Evolutionary conservation across 1,140 invertebrate genomes (phyloP).

Genomic region (Bombus difficillimus): DNA sequence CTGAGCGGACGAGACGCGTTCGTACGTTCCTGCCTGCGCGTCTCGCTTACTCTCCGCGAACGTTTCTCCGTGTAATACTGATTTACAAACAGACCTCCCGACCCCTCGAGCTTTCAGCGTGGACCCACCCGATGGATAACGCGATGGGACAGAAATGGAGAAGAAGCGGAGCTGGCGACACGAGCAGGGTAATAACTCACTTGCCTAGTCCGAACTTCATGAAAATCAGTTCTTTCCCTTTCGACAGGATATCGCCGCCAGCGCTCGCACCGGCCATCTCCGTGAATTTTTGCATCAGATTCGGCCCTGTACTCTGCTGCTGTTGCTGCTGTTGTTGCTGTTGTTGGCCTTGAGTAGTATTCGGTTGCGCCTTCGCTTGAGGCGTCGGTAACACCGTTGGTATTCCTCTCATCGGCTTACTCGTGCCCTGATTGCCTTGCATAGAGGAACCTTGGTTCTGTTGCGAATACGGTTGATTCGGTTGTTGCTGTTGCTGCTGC

Average conservation of each 20-base stretch:
- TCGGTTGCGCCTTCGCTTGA: conserved; percentile 77
- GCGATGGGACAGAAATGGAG: not conserved
- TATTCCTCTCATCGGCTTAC: conserved; percentile 82
- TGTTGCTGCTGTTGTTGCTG: conserved; percentile 78
- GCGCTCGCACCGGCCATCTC: conserved; percentile 89
- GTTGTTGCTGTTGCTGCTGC: conserved; percentile 76
- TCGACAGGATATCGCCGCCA: conserved; percentile 92
- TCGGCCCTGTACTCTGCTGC: conserved; percentile 83
- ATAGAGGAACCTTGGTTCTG: conserved; percentile 68
- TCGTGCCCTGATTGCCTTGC: conserved; percentile 67
- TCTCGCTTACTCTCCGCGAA: conserved; percentile 21
- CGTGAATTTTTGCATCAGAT: conserved; percentile 91
- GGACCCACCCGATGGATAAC: not conserved
- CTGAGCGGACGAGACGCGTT: conserved; percentile 40
- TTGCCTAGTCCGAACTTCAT: conserved; percentile 94
- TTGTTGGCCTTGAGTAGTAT: conserved; percentile 74
- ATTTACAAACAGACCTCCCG: not conserved
- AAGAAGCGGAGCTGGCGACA: conserved; percentile 44
- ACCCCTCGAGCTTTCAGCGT: not conserved
- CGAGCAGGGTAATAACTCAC: conserved; percentile 70
- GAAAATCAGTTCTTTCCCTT: conserved; percentile 95
- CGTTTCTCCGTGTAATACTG: conserved; percentile 25
- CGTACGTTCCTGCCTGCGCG: conserved; percentile 37
- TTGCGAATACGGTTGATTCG: conserved; percentile 64
- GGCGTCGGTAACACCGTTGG: conserved; percentile 86